Evolutionary conservation across 2,113 vertebrate genomes (phyloP).

Genomic region (Condylura cristata): DNA sequence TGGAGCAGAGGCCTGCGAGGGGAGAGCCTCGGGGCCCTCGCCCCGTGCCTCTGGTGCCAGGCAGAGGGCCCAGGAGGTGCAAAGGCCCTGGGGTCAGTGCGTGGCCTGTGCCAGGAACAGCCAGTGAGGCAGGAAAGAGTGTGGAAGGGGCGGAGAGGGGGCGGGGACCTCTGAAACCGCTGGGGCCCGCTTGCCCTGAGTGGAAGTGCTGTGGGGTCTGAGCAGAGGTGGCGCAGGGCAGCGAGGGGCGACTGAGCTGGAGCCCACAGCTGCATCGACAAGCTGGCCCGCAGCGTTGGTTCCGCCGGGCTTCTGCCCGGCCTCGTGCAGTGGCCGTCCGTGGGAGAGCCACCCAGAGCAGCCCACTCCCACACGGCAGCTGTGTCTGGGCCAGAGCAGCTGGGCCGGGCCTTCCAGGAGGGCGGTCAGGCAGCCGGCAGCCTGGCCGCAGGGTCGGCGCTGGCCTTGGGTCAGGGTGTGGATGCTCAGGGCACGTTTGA

Average conservation of each 20-base stretch:
- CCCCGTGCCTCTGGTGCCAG: background rate
- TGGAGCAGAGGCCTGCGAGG: background rate
- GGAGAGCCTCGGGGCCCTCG: background rate
- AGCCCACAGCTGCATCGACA: background rate
- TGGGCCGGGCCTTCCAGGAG: background rate
- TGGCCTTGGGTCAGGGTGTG: fast-evolving
- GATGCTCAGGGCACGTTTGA: background rate
- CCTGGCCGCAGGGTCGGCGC: fast-evolving
- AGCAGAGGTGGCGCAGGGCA: background rate
- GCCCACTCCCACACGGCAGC: background rate
- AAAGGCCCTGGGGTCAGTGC: background rate
- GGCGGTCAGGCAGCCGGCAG: background rate
- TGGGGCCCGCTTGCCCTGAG: too few relatives aligned
- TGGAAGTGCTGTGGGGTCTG: background rate
- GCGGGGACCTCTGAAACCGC: too few relatives aligned
- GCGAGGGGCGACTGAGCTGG: background rate
- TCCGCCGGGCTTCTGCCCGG: background rate
- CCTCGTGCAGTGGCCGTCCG: fast-evolving
- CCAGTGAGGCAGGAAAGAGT: background rate
- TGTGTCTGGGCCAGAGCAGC: background rate
- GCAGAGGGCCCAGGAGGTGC: background rate
- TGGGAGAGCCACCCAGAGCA: background rate
- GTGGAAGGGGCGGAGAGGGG: too few relatives aligned
- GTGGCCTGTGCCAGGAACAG: background rate
- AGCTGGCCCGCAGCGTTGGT: background rate